Evolutionary conservation across 2,797 vertebrate species (phyloP).

Genomic region (Distichodus sexfasciatus): DNA sequence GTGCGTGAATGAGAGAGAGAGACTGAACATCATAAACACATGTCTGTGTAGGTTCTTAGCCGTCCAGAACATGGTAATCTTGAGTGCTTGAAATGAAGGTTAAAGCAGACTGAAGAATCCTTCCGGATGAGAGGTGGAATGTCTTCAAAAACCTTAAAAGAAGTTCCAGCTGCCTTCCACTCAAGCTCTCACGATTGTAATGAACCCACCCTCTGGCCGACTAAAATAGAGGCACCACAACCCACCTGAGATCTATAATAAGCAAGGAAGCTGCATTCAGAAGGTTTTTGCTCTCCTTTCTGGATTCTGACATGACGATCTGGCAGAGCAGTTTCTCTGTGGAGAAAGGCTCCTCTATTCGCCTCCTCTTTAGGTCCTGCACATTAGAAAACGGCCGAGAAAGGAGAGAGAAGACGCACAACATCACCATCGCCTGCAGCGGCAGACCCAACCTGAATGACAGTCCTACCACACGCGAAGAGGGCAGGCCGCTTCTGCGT

Average conservation of each 20-base stretch:
- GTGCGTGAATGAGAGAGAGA: slow-evolving; percentile 20
- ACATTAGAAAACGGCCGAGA: background rate
- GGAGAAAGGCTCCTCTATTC: slow-evolving; percentile 96
- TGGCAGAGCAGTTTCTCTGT: slow-evolving; percentile 99
- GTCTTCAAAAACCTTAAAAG: no score
- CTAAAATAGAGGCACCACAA: background rate
- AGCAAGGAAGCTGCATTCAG: slow-evolving; percentile 92
- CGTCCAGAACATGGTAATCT: no score
- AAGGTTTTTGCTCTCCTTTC: slow-evolving; percentile 90
- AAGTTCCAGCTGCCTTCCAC: no score
- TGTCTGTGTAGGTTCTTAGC: background rate
- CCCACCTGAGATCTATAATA: slow-evolving; percentile 96
- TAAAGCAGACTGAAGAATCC: no score
- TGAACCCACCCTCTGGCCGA: no score
- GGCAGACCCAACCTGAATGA: no score
- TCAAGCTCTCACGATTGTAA: no score
- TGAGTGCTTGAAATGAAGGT: no score
- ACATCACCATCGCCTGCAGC: no score
- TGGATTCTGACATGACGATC: slow-evolving; percentile 93
- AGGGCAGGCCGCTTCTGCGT: background rate
- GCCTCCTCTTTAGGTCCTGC: slow-evolving; percentile 95
- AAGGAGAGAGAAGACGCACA: background rate
- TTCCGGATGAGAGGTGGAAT: no score
- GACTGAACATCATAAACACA: background rate
- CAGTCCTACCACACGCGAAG: background rate